These are phyloP conservation scores for Corticium candelabrum DNA, from an alignment of 37 sponge, comb jelly and placozoan species.

Conservation along the genomic window DNA sequence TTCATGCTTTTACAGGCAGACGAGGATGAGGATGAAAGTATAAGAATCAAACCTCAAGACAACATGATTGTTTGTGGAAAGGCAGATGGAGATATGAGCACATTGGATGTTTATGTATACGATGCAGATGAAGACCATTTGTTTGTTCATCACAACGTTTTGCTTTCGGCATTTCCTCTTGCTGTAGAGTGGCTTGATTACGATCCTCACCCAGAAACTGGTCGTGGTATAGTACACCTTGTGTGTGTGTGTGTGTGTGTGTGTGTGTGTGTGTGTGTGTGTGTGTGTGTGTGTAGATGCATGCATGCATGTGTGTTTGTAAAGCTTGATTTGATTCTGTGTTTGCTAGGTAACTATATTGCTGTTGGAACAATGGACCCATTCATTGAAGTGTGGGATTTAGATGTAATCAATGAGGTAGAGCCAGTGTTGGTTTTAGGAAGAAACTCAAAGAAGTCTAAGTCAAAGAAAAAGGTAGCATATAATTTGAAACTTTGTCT, in stretches of 20 bases:
- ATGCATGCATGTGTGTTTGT: too few relatives aligned
- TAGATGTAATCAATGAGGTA: slow-evolving; percentile 68
- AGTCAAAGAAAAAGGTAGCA: slow-evolving; percentile 31
- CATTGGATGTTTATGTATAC: slow-evolving; percentile 57
- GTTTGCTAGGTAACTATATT: slow-evolving; percentile 50
- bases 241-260: not conserved
- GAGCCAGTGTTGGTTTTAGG: slow-evolving; percentile 80
- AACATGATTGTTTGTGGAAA: slow-evolving; percentile 73
- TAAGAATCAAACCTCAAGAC: slow-evolving; percentile 54
- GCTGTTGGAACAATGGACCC: slow-evolving; percentile 85
- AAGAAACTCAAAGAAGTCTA: slow-evolving; percentile 26
- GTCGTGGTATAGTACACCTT: too few relatives aligned
- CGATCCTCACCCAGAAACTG: slow-evolving; percentile 47
- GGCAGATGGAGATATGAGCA: slow-evolving; percentile 88
- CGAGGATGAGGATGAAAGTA: slow-evolving; percentile 58
- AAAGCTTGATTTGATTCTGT: not conserved
- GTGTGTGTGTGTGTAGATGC: too few relatives aligned
- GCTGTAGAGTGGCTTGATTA: slow-evolving; percentile 81
- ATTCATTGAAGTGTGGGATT: slow-evolving; percentile 88
- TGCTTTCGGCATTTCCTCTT: slow-evolving; percentile 79
- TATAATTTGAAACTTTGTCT: too few relatives aligned
- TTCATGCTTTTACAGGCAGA: slow-evolving; percentile 10
- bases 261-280: not conserved
- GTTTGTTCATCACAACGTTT: slow-evolving; percentile 66
- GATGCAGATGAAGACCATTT: slow-evolving; percentile 27